Conservation (phyloP, 2,888 invertebrate genomes). For the Oxystoma pomonae region DNA sequence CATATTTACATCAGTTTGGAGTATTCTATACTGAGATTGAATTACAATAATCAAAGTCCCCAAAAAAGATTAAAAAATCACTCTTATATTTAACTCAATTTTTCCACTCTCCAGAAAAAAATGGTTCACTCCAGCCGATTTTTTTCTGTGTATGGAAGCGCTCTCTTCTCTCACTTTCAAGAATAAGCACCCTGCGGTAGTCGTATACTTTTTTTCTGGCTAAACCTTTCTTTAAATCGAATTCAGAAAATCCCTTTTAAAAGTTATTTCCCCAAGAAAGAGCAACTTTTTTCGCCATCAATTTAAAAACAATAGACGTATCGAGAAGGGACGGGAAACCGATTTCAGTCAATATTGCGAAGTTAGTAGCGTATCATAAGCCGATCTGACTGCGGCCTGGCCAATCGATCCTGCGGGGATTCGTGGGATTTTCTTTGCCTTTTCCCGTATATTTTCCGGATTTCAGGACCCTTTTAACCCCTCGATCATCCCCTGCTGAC, state of each 20-base stretch:
- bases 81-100: too few relatives aligned
- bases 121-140: too few relatives aligned
- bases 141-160: too few relatives aligned
- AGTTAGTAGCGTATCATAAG: slow-evolving; percentile 25
- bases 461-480: slow-evolving; percentile 14
- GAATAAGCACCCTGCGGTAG: too few relatives aligned
- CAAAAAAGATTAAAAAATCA: too few relatives aligned
- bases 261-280: not conserved
- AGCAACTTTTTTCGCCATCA: slow-evolving; percentile 14
- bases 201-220: too few relatives aligned
- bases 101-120: too few relatives aligned
- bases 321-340: slow-evolving; percentile 12
- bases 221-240: too few relatives aligned
- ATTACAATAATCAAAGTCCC: too few relatives aligned
- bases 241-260: not conserved
- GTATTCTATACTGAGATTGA: too few relatives aligned
- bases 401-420: slow-evolving; percentile 26
- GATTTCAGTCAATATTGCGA: slow-evolving; percentile 24
- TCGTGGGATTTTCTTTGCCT: not conserved
- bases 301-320: slow-evolving; percentile 27
- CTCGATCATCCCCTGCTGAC: slow-evolving; percentile 12
- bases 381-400: slow-evolving; percentile 20
- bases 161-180: too few relatives aligned
- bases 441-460: not conserved
- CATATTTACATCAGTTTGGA: too few relatives aligned